phyloP scores from a whole-genome alignment of 2,113 vertebrate species.

The Lagopus leucura region DNA sequence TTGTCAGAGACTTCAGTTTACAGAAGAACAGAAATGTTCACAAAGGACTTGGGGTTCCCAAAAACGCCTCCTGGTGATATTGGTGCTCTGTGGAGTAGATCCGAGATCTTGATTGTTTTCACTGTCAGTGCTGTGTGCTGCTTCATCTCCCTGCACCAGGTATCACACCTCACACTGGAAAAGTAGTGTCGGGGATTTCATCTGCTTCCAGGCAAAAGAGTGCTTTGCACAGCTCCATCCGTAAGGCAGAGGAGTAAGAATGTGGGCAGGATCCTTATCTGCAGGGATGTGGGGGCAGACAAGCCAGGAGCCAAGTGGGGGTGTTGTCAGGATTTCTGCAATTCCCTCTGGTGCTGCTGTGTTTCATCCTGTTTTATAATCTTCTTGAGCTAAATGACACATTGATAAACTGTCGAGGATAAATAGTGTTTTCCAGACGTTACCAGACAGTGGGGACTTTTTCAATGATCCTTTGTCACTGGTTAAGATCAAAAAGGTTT shows the following conservation, averaged over 20 bases:
- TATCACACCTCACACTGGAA: not conserved
- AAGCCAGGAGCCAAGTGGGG: not conserved
- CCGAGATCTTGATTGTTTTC: not conserved
- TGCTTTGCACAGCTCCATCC: not conserved
- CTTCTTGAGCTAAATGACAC: constrained; percentile 30
- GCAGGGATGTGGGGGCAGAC: not conserved
- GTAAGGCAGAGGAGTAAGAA: not conserved
- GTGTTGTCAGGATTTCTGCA: not conserved
- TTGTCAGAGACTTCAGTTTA: not conserved
- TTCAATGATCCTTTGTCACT: constrained; percentile 9
- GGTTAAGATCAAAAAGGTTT: constrained; percentile 39
- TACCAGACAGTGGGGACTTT: constrained; percentile 21
- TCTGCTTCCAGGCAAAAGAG: not conserved
- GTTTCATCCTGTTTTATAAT: constrained; percentile 29
- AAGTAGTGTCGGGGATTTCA: not conserved
- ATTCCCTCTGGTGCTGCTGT: not conserved
- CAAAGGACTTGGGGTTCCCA: accelerated
- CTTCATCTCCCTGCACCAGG: not conserved
- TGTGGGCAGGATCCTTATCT: not conserved
- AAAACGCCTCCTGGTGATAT: not conserved
- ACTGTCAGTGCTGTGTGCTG: not conserved
- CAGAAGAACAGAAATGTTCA: not conserved
- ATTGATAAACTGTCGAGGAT: constrained; percentile 31
- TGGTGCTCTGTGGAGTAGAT: not conserved
- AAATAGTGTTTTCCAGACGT: constrained; percentile 15